Evolutionary conservation across 2,888 invertebrate species (phyloP).

Genomic region (Muscina levida): DNA sequence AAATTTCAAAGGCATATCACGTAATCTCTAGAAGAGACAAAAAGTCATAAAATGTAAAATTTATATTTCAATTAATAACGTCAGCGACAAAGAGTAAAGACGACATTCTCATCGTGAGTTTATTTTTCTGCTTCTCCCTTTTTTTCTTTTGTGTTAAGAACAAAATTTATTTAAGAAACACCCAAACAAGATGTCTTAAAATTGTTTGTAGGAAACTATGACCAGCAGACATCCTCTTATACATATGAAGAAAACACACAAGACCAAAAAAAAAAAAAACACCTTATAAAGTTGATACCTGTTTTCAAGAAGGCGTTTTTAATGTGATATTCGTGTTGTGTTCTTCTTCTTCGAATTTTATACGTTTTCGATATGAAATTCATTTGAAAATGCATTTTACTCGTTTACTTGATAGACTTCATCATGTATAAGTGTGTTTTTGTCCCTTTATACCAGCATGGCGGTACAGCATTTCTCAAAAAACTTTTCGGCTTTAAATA

Average conservation of each 20-base stretch:
- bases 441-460: constrained; percentile 21
- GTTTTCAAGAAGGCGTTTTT: constrained; percentile 30
- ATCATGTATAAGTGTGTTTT: constrained; percentile 22
- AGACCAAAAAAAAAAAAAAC: too few species aligned
- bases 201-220: constrained; percentile 26
- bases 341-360: constrained; percentile 17
- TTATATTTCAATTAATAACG: constrained; percentile 79
- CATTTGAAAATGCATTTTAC: constrained; percentile 43
- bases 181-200: background rate
- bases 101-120: constrained; percentile 15
- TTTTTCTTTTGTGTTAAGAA: background rate
- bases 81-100: constrained; percentile 67
- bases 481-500: constrained; percentile 18
- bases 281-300: constrained; percentile 10
- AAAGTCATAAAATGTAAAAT: constrained; percentile 75
- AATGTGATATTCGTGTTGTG: constrained; percentile 38
- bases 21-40: constrained; percentile 69
- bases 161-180: constrained; percentile 1
- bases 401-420: constrained; percentile 30
- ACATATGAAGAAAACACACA: background rate
- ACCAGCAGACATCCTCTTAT: background rate
- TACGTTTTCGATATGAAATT: constrained; percentile 44
- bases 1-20: constrained; percentile 70
- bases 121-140: too few species aligned
- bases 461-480: constrained; percentile 49